Evolutionary conservation across 1,140 invertebrate species (phyloP).

Genomic region (Drosophila eugracilis): DNA sequence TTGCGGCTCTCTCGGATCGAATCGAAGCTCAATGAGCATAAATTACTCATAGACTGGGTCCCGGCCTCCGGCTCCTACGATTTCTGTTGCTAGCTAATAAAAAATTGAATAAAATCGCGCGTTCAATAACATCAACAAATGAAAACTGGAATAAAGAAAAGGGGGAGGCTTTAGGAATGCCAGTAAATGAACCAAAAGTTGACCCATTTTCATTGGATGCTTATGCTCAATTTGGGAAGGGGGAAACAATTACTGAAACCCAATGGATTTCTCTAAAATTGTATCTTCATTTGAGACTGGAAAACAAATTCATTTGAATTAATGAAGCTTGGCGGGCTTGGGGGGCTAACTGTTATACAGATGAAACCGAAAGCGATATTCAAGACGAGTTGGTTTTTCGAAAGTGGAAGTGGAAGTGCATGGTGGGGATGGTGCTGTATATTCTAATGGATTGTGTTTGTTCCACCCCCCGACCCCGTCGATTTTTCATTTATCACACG

Average conservation of each 20-base stretch:
- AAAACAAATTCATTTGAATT: slow-evolving; percentile 62
- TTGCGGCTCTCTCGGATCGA: slow-evolving; percentile 22
- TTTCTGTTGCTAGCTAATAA: slow-evolving; percentile 62
- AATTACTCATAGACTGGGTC: slow-evolving; percentile 43
- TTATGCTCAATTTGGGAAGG: slow-evolving; percentile 56
- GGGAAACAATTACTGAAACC: slow-evolving; percentile 58
- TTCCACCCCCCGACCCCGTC: slow-evolving; percentile 1
- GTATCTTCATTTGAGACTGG: slow-evolving; percentile 14
- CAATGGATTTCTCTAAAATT: slow-evolving; percentile 11
- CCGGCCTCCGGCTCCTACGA: not conserved
- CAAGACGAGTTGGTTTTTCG: slow-evolving; percentile 37
- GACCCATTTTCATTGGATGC: slow-evolving; percentile 62
- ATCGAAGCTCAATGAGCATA: slow-evolving; percentile 43
- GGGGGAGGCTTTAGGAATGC: slow-evolving; percentile 1
- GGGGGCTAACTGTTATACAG: slow-evolving; percentile 58
- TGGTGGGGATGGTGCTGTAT: not conserved
- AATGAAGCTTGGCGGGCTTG: slow-evolving; percentile 43
- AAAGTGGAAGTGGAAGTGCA: not conserved
- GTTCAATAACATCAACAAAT: slow-evolving; percentile 67
- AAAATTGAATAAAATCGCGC: slow-evolving; percentile 81
- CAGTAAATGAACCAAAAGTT: slow-evolving; percentile 21
- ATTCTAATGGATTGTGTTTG: slow-evolving; percentile 54
- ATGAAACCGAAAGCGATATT: slow-evolving; percentile 75
- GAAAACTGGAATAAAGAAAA: not conserved
- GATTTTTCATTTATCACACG: slow-evolving; percentile 35